Evolutionary conservation across 2,113 vertebrate genomes (phyloP).

Genomic region (Tragelaphus imberbis): DNA sequence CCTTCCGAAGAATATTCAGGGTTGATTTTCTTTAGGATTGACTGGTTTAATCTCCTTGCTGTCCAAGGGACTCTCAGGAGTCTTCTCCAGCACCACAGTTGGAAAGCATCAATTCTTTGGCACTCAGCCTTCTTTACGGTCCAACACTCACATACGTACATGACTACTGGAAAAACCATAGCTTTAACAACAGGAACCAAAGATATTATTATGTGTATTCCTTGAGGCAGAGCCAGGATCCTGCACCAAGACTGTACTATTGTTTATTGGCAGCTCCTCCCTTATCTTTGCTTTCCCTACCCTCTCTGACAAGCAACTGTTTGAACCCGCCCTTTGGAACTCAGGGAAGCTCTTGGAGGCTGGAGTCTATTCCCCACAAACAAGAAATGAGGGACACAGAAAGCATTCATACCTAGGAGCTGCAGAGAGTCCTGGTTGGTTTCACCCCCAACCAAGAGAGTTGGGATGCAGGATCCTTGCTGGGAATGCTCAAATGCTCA

Average conservation of each 20-base stretch:
- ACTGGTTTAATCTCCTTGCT: background rate
- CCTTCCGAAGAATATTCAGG: background rate
- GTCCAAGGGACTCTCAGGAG: background rate
- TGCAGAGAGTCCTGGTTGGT: background rate
- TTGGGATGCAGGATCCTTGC: rapidly evolving
- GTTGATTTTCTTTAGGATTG: background rate
- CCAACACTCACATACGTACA: background rate
- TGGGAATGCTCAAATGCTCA: background rate
- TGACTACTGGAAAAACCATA: background rate
- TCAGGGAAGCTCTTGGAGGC: background rate
- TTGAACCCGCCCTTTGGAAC: background rate
- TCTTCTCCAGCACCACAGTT: background rate
- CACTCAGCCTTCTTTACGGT: background rate
- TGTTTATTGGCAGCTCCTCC: background rate
- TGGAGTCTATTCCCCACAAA: background rate
- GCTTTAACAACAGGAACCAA: background rate
- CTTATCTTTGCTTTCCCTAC: background rate
- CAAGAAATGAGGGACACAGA: background rate
- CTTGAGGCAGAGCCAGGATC: background rate
- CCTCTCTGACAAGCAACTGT: background rate
- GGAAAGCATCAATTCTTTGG: background rate
- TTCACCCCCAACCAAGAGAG: background rate
- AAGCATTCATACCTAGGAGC: background rate
- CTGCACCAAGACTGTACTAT: background rate
- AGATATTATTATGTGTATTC: background rate